Conservation (phyloP, 2,888 invertebrate genomes). For the Penaeus monodon region DNA sequence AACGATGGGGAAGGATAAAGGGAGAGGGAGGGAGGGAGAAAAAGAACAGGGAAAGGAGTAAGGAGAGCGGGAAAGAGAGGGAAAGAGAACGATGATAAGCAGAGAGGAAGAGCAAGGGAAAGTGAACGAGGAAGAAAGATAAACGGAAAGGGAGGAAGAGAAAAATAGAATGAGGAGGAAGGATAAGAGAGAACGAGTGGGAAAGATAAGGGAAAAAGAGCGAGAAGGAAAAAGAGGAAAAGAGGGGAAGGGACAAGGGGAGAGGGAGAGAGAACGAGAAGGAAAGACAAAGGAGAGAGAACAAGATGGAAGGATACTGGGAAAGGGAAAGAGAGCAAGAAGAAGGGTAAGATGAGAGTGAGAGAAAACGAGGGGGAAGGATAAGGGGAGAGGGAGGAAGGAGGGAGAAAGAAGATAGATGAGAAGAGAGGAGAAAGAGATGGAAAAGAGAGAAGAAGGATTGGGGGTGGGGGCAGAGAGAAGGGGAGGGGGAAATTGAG, state of each 20-base stretch:
- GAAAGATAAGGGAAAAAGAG: too few species aligned
- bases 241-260: neutral
- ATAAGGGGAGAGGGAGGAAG: neutral
- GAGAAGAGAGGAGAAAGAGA: neutral
- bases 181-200: too few species aligned
- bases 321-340: neutral
- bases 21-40: too few species aligned
- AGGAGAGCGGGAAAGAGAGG: too few species aligned
- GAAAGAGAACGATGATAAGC: too few species aligned
- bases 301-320: neutral
- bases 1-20: too few species aligned
- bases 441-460: neutral
- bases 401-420: neutral
- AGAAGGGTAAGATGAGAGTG: neutral
- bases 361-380: neutral
- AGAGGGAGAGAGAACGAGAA: neutral
- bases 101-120: too few species aligned
- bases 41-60: too few species aligned
- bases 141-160: too few species aligned
- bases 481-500: neutral
- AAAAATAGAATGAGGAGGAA: too few species aligned
- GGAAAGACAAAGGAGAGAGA: neutral
- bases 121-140: too few species aligned
- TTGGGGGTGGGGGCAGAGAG: neutral
- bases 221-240: accelerated